Percentiles rank a stretch among this genome's conserved stretches.
phyloP scores from a whole-genome alignment of 2,113 vertebrate species.

The Grammatotria lemairii region DNA sequence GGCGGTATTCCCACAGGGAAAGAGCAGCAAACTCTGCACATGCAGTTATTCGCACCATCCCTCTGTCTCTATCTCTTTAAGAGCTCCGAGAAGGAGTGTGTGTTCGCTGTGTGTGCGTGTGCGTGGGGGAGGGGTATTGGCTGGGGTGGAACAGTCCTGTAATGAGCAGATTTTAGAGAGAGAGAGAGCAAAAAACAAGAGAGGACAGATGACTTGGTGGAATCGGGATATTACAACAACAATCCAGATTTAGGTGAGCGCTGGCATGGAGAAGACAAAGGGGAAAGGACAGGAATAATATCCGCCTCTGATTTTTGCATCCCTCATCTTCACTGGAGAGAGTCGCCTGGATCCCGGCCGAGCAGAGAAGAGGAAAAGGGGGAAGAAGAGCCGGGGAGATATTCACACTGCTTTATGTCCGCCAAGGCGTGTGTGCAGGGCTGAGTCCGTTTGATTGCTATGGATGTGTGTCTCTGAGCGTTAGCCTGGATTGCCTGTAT shows the following conservation, averaged over 20 bases:
- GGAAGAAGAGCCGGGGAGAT: slow-evolving; percentile 13
- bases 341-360: slow-evolving; percentile 41
- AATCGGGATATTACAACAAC: slow-evolving; percentile 56
- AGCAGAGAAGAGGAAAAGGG: slow-evolving; percentile 25
- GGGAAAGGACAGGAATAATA: slow-evolving; percentile 7
- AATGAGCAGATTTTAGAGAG: slow-evolving; percentile 72
- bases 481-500: slow-evolving; percentile 34
- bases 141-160: slow-evolving; percentile 76
- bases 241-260: slow-evolving; percentile 12
- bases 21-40: slow-evolving; percentile 23
- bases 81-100: slow-evolving; percentile 61
- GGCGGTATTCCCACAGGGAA: slow-evolving; percentile 45
- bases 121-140: slow-evolving; percentile 74
- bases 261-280: slow-evolving; percentile 27
- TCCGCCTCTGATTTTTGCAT: neutral
- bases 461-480: slow-evolving; percentile 18
- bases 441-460: neutral
- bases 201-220: slow-evolving; percentile 66
- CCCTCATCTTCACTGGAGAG: slow-evolving; percentile 24
- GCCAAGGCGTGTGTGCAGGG: slow-evolving; percentile 33
- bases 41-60: slow-evolving; percentile 36
- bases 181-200: slow-evolving; percentile 33
- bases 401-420: slow-evolving; percentile 44
- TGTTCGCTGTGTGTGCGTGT: slow-evolving; percentile 48
- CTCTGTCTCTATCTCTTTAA: slow-evolving; percentile 74